A percentile compares a stretch with the other conserved stretches of the same genome.
Evolutionary conservation across 1,140 invertebrate genomes (phyloP).

Genomic region (Trichonephila clavipes): DNA sequence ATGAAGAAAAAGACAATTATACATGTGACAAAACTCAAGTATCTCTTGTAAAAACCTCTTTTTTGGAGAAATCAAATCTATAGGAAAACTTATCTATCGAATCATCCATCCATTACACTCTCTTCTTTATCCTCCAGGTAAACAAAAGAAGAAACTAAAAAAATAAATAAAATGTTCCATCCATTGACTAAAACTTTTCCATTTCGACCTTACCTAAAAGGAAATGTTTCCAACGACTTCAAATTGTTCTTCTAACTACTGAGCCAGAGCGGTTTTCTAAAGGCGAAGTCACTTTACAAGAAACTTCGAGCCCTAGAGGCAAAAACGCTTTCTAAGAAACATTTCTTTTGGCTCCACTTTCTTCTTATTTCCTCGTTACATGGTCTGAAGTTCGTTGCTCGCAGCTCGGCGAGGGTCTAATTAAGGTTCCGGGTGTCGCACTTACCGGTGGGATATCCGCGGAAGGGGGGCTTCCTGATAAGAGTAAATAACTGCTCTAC

Average conservation of each 20-base stretch:
- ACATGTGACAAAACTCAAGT: too few relatives aligned
- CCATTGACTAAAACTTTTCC: too few relatives aligned
- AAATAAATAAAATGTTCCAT: too few relatives aligned
- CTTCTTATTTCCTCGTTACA: constrained; percentile 23
- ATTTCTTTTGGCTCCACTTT: neutral
- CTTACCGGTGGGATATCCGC: too few relatives aligned
- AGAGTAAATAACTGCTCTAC: neutral
- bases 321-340: neutral
- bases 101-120: too few relatives aligned
- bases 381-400: neutral
- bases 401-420: neutral
- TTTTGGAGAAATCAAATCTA: too few relatives aligned
- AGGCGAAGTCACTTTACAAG: neutral
- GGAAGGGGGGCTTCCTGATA: neutral
- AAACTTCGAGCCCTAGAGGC: neutral
- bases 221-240: neutral
- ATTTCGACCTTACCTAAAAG: neutral
- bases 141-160: too few relatives aligned
- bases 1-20: too few relatives aligned
- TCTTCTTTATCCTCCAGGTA: too few relatives aligned
- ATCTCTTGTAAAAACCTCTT: too few relatives aligned
- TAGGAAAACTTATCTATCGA: too few relatives aligned
- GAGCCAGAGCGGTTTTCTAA: neutral
- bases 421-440: constrained; percentile 28
- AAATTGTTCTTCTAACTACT: neutral